Conservation (phyloP, 1,140 invertebrate species). For the Trypoxylus dichotomus region DNA sequence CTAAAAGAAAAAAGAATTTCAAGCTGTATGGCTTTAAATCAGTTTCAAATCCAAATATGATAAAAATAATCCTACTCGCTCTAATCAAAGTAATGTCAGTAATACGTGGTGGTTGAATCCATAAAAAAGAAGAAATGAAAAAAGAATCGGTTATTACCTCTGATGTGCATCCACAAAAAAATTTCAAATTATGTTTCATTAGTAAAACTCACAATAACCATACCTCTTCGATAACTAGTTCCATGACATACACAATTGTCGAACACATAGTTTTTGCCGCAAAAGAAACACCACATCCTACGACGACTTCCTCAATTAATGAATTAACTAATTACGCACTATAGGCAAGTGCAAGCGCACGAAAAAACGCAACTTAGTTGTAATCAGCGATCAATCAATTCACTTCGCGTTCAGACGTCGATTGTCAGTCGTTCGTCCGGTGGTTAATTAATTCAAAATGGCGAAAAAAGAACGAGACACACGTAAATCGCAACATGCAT, state of each 20-base stretch:
- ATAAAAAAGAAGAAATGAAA: no score
- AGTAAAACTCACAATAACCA: conserved; percentile 10
- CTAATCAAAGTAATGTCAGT: no score
- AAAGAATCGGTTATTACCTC: not conserved
- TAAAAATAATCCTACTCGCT: no score
- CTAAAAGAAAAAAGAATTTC: no score
- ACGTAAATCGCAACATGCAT: not conserved
- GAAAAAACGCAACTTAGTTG: not conserved
- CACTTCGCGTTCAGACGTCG: not conserved
- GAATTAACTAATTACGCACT: conserved; percentile 13
- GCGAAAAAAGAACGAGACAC: not conserved
- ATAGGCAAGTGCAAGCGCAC: not conserved
- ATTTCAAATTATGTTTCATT: conserved; percentile 8
- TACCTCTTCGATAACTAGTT: conserved; percentile 20
- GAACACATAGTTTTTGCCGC: conserved; percentile 11
- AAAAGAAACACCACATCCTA: conserved; percentile 21
- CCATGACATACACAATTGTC: conserved; percentile 14
- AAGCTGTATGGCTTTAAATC: no score
- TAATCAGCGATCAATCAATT: not conserved
- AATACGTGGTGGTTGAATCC: no score
- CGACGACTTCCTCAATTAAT: not conserved
- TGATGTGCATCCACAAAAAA: conserved; percentile 8
- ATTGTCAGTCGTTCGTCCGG: not conserved
- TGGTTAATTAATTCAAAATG: not conserved
- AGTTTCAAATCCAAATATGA: no score